Evolutionary conservation across 64 coral and sea anemone species (phyloP), one percentile per base, ranked within the genome.

Genomic region (Montipora foliosa): DNA sequence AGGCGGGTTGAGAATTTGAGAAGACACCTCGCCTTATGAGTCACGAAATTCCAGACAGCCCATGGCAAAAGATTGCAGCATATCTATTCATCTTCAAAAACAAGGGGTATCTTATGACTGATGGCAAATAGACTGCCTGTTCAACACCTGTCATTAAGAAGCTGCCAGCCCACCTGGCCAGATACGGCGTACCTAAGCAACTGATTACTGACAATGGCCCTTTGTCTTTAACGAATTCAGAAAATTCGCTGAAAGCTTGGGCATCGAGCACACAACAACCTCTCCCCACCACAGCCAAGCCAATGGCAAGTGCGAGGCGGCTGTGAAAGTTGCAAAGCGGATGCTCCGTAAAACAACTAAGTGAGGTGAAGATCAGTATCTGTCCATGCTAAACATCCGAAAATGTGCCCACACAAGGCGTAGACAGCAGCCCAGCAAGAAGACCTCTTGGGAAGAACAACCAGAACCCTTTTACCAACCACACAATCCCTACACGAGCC

Each of bases 341-440:
- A 85, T 93, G 21, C 47, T 93, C 5, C 75, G 45, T 4, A 93
- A 88, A 21, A 75, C 93, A 17, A 25, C 70, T 21, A 60, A 95
- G 13, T 52, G 50, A 49, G 72, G 72, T 6, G 25, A 55, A 61
- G 93, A 95, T 20, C 93, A 79, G 45, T 90, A 95, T 48, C 14
- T 93, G 44, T 84, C 86, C 22, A 19, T 94, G 12, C 79, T 94
- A 5, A 88, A 94, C 50, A 89, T 69, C 44, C 16, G 93, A 2
- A 94, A 94, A 37, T 45, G 74, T 67, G 0, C 93, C 93, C 0
- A 76, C 72, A 58, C 77, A 88, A 82, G 83, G 88, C 8, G 55
- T 87, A 8, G 52, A 82, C 47, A 87, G 51, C 11, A 83, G 77
- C 5, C 82, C 82, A 47, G 89, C 73, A 25, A 67, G 88, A 29